Evolutionary conservation across 2,888 invertebrate species (phyloP), one percentile per base, ranked within the genome.

Genomic region (Harpalus rubripes): DNA sequence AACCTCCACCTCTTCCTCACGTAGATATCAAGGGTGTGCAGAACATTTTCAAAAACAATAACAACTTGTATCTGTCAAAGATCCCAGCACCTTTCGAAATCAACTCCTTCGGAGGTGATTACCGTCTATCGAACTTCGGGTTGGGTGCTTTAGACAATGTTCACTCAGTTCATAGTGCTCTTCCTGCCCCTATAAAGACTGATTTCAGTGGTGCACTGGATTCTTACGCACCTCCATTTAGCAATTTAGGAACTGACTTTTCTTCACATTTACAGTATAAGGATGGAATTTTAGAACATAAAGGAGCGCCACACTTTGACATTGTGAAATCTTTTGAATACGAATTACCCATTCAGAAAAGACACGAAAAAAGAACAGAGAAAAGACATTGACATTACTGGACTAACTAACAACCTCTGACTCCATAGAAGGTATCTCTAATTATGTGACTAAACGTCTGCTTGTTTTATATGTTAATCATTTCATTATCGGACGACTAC

Each of bases 301-400:
- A 83, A 56, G 61, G 78, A 41, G 6, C 74, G 32, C 52, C 18
- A 41, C 84, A 86, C 58, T 86, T 86, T 61, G 88, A 89, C 59
- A 78, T 90, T 72, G 87, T 90, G 82, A 89, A 88, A 86, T 90
- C 90, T 8, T 84, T 90, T 32, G 86, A 89, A n/a, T 90, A 88
- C 81, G 87, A 90, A 87, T 87, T 90, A 52, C 65, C 85, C 3
- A 26, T 65, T 16, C n/a, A 44, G 52, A 81, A 81, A 68, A 65
- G 44, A 52, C 44, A 52, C 8, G 44, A 52, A 10, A 52, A 52
- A 12, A 52, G 12, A 52, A 12, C 44, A 52, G 44, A 52, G 44
- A 52, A 10, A 52, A 52, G 81, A 84, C 63, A 84, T 3, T 52
- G 59, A 84, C 78, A 84, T 78, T 52, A 76, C 76, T 84, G 84